These are phyloP conservation scores for Ormyrus thymus DNA, from an alignment of 2,888 invertebrate genomes.

Conservation along the genomic window DNA sequence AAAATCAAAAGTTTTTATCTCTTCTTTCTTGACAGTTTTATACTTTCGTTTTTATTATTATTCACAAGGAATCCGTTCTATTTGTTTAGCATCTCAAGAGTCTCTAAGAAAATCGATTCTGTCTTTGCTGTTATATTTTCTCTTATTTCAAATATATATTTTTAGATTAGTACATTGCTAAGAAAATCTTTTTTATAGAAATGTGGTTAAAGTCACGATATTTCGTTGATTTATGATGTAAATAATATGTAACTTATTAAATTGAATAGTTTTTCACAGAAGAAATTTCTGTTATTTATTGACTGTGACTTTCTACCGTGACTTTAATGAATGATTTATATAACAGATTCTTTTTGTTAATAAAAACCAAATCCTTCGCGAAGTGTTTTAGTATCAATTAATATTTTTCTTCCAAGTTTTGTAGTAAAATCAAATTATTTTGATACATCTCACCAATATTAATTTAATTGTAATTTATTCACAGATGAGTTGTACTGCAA, in stretches of 20 bases:
- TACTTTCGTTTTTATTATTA: slow-evolving; percentile 26
- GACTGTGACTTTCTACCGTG: no score
- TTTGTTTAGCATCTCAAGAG: slow-evolving; percentile 24
- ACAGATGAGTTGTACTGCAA: neutral
- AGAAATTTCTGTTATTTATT: no score
- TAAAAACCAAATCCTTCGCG: slow-evolving; percentile 22
- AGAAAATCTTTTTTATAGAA: no score
- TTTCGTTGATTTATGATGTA: no score
- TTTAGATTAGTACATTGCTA: slow-evolving; percentile 2
- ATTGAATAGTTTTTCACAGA: no score
- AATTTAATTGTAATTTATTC: neutral
- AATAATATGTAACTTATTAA: no score
- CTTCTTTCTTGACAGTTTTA: slow-evolving; percentile 24
- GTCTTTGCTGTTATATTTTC: slow-evolving; percentile 2
- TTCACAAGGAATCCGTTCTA: slow-evolving; percentile 16
- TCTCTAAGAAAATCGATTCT: slow-evolving; percentile 8
- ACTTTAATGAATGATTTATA: no score
- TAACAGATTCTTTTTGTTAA: slow-evolving; percentile 15
- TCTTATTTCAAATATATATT: slow-evolving; percentile 13
- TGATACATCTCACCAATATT: neutral
- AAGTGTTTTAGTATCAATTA: slow-evolving; percentile 19
- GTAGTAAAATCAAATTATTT: slow-evolving; percentile 46
- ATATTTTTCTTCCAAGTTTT: neutral
- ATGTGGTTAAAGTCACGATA: no score
- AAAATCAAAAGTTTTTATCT: slow-evolving; percentile 35